Evolutionary conservation across 1,140 invertebrate species (phyloP).

Genomic region (Rhagoletis pomonella): DNA sequence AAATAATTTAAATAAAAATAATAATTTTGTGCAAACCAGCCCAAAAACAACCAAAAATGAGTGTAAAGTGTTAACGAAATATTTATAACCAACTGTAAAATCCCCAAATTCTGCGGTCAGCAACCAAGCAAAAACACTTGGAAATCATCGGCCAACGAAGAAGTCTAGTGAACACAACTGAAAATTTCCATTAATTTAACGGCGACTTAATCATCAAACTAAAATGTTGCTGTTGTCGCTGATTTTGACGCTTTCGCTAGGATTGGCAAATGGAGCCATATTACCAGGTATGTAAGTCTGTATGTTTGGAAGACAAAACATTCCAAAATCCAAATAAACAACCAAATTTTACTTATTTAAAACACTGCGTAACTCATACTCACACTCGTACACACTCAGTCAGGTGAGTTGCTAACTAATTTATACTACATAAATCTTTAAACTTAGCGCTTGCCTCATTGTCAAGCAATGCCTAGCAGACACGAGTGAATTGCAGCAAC

Average conservation of each 20-base stretch:
- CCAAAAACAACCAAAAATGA: background rate
- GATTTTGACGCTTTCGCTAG: background rate
- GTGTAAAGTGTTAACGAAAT: background rate
- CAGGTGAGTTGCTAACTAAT: constrained; percentile 30
- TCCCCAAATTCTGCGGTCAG: too few relatives aligned
- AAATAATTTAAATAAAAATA: background rate
- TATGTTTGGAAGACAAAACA: constrained; percentile 4
- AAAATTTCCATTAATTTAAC: background rate
- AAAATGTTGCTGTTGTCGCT: background rate
- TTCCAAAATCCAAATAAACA: background rate
- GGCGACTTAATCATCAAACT: background rate
- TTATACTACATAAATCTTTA: background rate
- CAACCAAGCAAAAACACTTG: too few relatives aligned
- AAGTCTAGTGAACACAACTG: background rate
- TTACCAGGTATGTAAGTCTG: background rate
- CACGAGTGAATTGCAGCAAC: background rate
- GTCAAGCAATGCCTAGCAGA: constrained; percentile 10
- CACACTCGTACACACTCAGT: background rate
- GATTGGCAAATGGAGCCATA: constrained; percentile 9
- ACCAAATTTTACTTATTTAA: background rate
- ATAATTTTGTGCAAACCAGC: background rate
- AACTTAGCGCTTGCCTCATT: constrained; percentile 48
- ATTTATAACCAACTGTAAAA: background rate
- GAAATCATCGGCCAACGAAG: too few relatives aligned
- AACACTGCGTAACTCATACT: background rate